Evolutionary conservation across 1,140 invertebrate genomes (phyloP).

Genomic region (Theocolax elegans): DNA sequence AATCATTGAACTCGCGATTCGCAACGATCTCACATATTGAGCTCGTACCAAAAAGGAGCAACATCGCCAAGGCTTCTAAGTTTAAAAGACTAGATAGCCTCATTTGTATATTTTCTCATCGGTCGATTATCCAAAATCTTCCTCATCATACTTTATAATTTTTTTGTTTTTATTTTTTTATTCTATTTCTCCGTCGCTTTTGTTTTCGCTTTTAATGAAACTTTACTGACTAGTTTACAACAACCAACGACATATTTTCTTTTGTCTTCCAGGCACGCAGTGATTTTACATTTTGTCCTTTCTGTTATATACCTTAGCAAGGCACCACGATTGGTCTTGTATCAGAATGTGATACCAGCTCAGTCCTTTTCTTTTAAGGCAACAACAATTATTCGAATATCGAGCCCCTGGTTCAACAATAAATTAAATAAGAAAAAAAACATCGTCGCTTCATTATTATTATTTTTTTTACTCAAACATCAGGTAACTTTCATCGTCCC

Average conservation of each 20-base stretch:
- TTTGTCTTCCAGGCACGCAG: slow-evolving; percentile 27
- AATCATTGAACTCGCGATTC: neutral
- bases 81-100: slow-evolving; percentile 66
- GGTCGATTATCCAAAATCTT: slow-evolving; percentile 1
- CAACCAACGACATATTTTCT: slow-evolving; percentile 28
- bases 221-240: slow-evolving; percentile 45
- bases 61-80: slow-evolving; percentile 56
- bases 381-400: slow-evolving; percentile 36
- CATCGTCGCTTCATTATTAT: slow-evolving; percentile 17
- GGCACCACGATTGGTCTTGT: slow-evolving; percentile 29
- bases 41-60: slow-evolving; percentile 17
- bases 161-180: slow-evolving; percentile 22
- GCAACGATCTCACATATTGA: too few species aligned
- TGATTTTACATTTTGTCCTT: slow-evolving; percentile 26
- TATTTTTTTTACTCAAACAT: slow-evolving; percentile 1
- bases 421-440: slow-evolving; percentile 27
- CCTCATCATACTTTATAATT: slow-evolving; percentile 5
- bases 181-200: slow-evolving; percentile 10
- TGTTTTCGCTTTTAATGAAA: slow-evolving; percentile 35
- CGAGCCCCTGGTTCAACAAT: slow-evolving; percentile 7
- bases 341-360: slow-evolving; percentile 1
- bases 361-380: slow-evolving; percentile 30
- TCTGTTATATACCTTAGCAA: slow-evolving; percentile 23
- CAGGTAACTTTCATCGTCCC: slow-evolving; percentile 37
- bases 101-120: slow-evolving; percentile 51